Evolutionary conservation across 2,797 vertebrate species (phyloP).

Genomic region (Clarias fuscus): DNA sequence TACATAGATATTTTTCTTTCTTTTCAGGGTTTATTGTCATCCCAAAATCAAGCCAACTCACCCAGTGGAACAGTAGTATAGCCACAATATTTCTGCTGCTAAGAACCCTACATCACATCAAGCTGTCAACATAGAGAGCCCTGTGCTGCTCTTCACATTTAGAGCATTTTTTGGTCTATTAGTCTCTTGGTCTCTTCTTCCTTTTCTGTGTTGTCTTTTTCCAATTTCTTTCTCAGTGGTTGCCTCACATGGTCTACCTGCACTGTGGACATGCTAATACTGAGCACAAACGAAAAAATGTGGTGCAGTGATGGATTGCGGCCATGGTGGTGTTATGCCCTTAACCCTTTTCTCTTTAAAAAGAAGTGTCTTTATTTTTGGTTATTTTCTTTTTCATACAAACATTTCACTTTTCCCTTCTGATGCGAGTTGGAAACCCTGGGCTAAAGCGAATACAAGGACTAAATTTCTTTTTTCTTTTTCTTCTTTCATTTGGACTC

Average conservation of each 20-base stretch:
- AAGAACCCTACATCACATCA: conserved; percentile 80
- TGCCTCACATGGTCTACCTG: conserved; percentile 57
- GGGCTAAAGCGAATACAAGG: conserved; percentile 63
- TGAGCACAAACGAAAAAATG: conserved; percentile 62
- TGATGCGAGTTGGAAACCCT: conserved; percentile 62
- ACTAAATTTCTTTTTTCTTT: conserved; percentile 65
- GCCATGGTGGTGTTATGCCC: conserved; percentile 51
- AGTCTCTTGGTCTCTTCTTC: conserved; percentile 51
- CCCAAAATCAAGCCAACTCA: conserved; percentile 95
- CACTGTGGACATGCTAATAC: conserved; percentile 53
- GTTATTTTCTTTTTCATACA: conserved; percentile 40
- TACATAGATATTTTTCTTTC: conserved; percentile 77
- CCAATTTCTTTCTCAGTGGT: conserved; percentile 50
- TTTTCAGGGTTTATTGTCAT: conserved; percentile 95
- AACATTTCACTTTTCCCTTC: conserved; percentile 34
- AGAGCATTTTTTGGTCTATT: conserved; percentile 78
- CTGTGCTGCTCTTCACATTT: conserved; percentile 83
- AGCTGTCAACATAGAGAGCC: conserved; percentile 76
- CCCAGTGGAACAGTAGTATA: conserved; percentile 98
- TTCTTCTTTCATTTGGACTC: conserved; percentile 57
- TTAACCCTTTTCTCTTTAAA: conserved; percentile 42
- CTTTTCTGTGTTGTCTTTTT: background rate
- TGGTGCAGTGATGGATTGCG: conserved; percentile 65
- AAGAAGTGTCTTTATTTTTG: conserved; percentile 42
- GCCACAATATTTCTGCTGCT: conserved; percentile 85